These are phyloP conservation scores for Psylliodes chrysocephalus DNA, from an alignment of 2,888 invertebrate species.

Conservation along the genomic window DNA sequence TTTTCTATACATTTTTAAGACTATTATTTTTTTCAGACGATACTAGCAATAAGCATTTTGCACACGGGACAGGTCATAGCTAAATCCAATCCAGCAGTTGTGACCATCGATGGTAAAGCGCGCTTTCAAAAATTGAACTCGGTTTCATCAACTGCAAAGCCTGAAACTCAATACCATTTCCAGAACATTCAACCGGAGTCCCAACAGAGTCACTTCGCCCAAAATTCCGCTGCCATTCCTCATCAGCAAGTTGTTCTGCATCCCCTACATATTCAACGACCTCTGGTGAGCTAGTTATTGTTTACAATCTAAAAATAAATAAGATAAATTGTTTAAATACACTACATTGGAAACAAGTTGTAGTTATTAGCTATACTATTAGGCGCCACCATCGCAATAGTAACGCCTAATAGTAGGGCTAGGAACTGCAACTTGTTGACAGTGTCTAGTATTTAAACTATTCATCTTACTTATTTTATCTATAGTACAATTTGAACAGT, in stretches of 20 bases:
- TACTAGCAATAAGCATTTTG: slow-evolving; percentile 11
- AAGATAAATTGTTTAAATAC: too few relatives aligned
- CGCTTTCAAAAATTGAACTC: slow-evolving; percentile 18
- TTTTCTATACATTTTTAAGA: too few relatives aligned
- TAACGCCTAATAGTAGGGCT: too few relatives aligned
- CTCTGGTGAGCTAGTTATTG: slow-evolving; percentile 38
- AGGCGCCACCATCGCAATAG: too few relatives aligned
- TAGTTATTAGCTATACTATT: too few relatives aligned
- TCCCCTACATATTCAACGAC: slow-evolving; percentile 35
- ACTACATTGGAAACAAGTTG: too few relatives aligned
- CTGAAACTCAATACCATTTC: slow-evolving; percentile 13
- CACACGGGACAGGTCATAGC: slow-evolving; percentile 5
- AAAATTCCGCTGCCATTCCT: slow-evolving; percentile 26
- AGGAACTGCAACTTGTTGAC: too few relatives aligned
- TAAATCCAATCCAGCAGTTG: slow-evolving; percentile 19
- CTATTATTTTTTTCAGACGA: slow-evolving; percentile 21
- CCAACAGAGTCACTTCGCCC: slow-evolving; percentile 4
- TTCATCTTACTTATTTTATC: too few relatives aligned
- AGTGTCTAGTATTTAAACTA: too few relatives aligned
- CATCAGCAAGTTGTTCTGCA: slow-evolving; percentile 43
- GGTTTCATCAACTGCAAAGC: slow-evolving; percentile 23
- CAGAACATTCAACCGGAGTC: slow-evolving; percentile 15
- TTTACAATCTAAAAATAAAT: too few relatives aligned
- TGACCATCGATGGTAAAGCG: slow-evolving; percentile 8
- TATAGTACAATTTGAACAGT: too few relatives aligned